Percentiles rank a stretch among this genome's conserved stretches.
phyloP scores from a whole-genome alignment of 2,797 vertebrate species.

The Sandelia bainsii region DNA sequence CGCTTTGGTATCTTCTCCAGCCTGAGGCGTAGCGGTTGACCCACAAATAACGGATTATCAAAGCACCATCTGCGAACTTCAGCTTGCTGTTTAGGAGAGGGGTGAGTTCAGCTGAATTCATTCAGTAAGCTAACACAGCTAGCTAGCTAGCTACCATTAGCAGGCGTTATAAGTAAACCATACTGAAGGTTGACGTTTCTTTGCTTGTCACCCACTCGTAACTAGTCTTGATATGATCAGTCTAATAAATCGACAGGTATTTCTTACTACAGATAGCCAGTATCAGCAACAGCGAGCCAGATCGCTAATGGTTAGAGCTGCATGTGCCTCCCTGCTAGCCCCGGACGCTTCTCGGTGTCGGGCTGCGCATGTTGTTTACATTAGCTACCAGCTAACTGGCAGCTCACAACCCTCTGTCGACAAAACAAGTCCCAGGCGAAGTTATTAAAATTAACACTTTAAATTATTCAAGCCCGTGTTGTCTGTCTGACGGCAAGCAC shows the following conservation, averaged over 20 bases:
- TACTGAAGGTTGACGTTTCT: background rate
- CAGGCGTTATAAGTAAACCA: constrained; percentile 35
- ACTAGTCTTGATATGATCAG: background rate
- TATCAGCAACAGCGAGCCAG: background rate
- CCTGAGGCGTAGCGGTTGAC: constrained; percentile 18
- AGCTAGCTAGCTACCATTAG: constrained; percentile 46
- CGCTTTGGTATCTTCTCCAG: constrained; percentile 11
- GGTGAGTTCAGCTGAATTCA: constrained; percentile 79
- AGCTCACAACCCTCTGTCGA: constrained; percentile 5
- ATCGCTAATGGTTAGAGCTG: constrained; percentile 50
- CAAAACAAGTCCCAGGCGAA: constrained; percentile 30
- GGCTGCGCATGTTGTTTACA: constrained; percentile 81
- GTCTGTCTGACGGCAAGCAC: fast-evolving
- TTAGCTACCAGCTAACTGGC: constrained; percentile 59
- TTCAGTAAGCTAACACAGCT: constrained; percentile 74
- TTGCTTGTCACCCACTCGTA: background rate
- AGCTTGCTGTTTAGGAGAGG: constrained; percentile 64
- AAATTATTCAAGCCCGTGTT: fast-evolving
- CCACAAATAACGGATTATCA: constrained; percentile 58
- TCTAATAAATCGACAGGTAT: background rate
- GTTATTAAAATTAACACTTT: background rate
- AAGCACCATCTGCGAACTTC: constrained; percentile 65
- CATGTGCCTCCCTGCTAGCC: constrained; percentile 70
- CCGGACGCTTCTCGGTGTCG: constrained; percentile 35
- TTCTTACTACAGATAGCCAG: background rate